Evolutionary conservation across 2,113 vertebrate genomes (phyloP), one percentile per base, ranked within the genome.

Genomic region (Chionodraco myersi): DNA sequence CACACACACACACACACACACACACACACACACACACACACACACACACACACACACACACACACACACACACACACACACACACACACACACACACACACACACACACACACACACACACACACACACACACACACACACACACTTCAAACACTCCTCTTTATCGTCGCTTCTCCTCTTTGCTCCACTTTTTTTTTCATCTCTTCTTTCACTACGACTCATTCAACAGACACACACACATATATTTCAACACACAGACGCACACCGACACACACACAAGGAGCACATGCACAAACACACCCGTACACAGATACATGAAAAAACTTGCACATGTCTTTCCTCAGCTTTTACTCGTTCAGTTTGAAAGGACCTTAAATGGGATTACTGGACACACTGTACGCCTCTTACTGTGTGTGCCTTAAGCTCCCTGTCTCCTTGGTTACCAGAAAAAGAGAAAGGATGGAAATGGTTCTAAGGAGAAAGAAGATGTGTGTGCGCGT

Each of bases 391-490:
- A 64, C 49, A 58, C 73, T 75, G 18, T 58, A 65, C 4, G 11
- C 6, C 4, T 41, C 14, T 30, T 8, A 26, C 12, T 0, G 26
- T n/a, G 5, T 51, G 36, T 15, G 68, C 47, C 9, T 64, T 76
- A 64, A 77, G 59, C 70, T 8, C 54, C 71, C 49, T 71, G 86
- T 87, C 36, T 78, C 86, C 82, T 75, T 81, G 74, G 82, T 21
- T 82, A 49, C 5, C 41, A 14, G 14, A n/a, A 41, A 12, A 26
- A 13, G 26, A 61, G 52, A 30, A 48, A 16, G 52, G 66, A 60
- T 51, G 18, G 1, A 64, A 45, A 64, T 18, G 10, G 15, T 52
- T 51, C 18, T 52, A 52, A 30, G 10, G 1, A 49, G 47, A 51
- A 11, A 65, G 47, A 49, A 18, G 36, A 41, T 41, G 36, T 41